Evolutionary conservation across 2,797 vertebrate species (phyloP), one percentile per base, ranked within the genome.

Genomic region (Peromyscus aztecus): DNA sequence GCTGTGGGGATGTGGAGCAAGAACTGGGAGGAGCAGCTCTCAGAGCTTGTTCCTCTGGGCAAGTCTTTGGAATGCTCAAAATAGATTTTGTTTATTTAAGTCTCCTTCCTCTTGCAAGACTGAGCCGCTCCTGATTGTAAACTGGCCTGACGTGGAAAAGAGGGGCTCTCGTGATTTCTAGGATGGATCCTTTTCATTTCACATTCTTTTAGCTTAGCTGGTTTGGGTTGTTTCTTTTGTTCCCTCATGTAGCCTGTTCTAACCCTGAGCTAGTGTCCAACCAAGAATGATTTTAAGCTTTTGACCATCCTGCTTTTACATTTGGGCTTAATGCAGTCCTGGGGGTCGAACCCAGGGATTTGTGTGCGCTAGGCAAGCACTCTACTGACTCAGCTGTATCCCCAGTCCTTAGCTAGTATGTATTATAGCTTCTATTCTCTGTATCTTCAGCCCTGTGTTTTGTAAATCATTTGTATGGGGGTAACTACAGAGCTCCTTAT

Each of bases 1-100:
- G 31, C 61, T 65, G 10, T 80, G 52, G 24, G 21, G 75, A 29
- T 84, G 5, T 71, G 29, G 86, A 63, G n/a, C 61, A 89, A 49
- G 86, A 87, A 67, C n/a, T 43, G 34, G 57, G 67, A 96, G 81
- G 83, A 84, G 57, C n/a, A 88, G 59, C 27, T 37, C 78, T 94
- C 91, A 59, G 84, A 89, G 29, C 57, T 78, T 82, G 73, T 52
- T 96, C 37, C 76, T 95, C 37, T 85, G 77, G 82, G 34, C 80
- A 87, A 29, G 65, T 91, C 97, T 97, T 69, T 83, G 40, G 40
- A 95, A 89, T 90, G 82, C 80, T 83, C 85, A 69, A 80, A 93
- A 83, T 93, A 97, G 91, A 94, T 55, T 78, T 7, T 91, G 37
- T 94, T 89, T 86, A 76, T 89, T 91, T 88, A 92, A 94, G 91